Conservation (phyloP, 2,113 vertebrate species). For the Lagopus leucura region DNA sequence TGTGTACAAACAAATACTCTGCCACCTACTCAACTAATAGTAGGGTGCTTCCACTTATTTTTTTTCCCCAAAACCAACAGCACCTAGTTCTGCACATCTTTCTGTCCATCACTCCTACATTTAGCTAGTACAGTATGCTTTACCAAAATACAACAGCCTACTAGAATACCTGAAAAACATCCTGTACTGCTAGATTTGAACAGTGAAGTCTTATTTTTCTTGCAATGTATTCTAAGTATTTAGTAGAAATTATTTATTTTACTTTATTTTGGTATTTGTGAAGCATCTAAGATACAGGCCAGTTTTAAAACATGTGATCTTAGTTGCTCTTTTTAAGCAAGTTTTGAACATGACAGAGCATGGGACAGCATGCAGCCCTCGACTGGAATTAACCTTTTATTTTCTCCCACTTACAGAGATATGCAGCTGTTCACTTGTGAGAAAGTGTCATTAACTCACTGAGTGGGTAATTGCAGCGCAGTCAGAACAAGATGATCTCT, state of each 20-base stretch:
- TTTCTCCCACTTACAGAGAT: neutral
- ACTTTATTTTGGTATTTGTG: neutral
- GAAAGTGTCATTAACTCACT: neutral
- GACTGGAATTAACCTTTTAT: neutral
- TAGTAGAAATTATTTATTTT: neutral
- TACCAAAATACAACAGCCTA: neutral
- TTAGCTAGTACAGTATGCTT: neutral
- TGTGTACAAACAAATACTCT: neutral
- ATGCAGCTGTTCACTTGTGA: neutral
- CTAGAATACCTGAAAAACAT: neutral
- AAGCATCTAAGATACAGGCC: neutral
- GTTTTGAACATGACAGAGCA: neutral
- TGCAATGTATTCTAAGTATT: neutral
- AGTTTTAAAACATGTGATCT: neutral
- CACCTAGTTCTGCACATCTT: neutral
- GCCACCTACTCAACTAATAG: neutral
- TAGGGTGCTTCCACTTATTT: fast-evolving
- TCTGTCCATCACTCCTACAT: neutral
- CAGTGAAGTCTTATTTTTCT: neutral
- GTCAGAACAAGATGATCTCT: neutral
- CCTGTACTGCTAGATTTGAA: neutral
- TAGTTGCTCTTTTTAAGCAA: neutral
- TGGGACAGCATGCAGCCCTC: neutral
- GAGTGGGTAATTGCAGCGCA: neutral
- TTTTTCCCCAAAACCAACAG: neutral